These are phyloP conservation scores for Dryoscopus gambensis DNA, from an alignment of 2,113 vertebrate genomes.

Conservation along the genomic window DNA sequence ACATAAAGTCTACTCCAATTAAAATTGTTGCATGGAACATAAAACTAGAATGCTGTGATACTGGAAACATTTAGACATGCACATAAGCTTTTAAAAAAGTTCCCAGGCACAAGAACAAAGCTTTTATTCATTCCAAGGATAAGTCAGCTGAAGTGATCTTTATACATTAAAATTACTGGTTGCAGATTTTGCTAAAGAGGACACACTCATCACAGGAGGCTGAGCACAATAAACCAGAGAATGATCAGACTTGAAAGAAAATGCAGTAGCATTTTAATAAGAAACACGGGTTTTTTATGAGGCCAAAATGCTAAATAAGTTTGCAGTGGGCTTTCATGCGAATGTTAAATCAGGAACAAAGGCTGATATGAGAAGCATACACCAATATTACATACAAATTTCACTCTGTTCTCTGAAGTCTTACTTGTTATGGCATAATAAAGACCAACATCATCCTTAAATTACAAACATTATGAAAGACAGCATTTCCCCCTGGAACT, in stretches of 20 bases:
- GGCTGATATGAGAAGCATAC: background rate
- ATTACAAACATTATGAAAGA: background rate
- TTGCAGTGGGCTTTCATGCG: background rate
- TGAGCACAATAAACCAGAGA: background rate
- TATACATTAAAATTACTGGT: background rate
- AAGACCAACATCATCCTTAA: background rate
- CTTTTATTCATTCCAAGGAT: conserved; percentile 38
- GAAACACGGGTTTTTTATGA: background rate
- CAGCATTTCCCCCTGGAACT: background rate
- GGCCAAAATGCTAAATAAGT: background rate
- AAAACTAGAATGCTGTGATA: conserved; percentile 17
- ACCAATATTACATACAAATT: background rate
- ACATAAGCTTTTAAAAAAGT: conserved; percentile 20
- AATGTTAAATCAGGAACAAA: background rate
- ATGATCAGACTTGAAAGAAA: background rate
- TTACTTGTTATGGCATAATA: background rate
- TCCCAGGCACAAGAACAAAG: conserved; percentile 31
- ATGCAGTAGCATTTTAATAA: background rate
- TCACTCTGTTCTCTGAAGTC: background rate
- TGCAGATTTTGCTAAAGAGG: background rate
- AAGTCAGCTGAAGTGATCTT: conserved; percentile 44
- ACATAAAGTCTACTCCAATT: conserved; percentile 21
- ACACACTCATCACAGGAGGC: background rate
- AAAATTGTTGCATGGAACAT: conserved; percentile 12
- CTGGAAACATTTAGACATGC: conserved; percentile 24